A percentile compares a stretch with the other conserved stretches of the same genome.
These are phyloP conservation scores for Auanema freiburgensis DNA, from an alignment of 2,888 invertebrate genomes.

Conservation along the genomic window DNA sequence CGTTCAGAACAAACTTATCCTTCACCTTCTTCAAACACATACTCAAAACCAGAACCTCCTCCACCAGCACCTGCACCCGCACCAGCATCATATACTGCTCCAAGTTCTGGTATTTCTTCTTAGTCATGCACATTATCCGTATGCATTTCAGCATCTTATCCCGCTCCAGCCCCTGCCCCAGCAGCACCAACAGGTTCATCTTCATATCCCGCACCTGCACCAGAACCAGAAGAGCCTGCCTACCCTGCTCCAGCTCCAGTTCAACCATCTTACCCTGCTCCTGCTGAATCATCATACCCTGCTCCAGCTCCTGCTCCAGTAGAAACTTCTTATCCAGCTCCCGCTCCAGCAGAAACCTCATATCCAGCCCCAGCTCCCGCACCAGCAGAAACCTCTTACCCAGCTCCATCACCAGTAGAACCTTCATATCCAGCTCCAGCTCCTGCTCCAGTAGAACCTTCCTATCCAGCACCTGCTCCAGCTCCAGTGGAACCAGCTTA, in stretches of 20 bases:
- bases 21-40: too few relatives aligned
- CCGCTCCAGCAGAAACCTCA: not conserved
- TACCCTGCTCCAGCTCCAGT: not conserved
- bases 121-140: too few relatives aligned
- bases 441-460: not conserved
- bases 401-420: slow-evolving; percentile 5
- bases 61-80: slow-evolving; percentile 3
- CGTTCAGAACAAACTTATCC: too few relatives aligned
- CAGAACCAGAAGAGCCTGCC: not conserved
- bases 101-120: too few relatives aligned
- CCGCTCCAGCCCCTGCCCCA: not conserved
- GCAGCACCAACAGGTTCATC: not conserved
- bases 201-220: too few relatives aligned
- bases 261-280: not conserved
- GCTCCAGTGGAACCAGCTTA: not conserved
- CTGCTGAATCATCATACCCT: not conserved
- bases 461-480: slow-evolving; percentile 10
- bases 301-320: not conserved
- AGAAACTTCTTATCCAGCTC: not conserved
- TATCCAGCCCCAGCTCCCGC: not conserved
- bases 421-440: not conserved
- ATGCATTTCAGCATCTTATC: not conserved
- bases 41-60: too few relatives aligned
- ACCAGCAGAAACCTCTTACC: not conserved
- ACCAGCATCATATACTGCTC: too few relatives aligned